These are phyloP conservation scores for Leptinotarsa haldemani DNA, from an alignment of 2,888 invertebrate species.

Conservation along the genomic window DNA sequence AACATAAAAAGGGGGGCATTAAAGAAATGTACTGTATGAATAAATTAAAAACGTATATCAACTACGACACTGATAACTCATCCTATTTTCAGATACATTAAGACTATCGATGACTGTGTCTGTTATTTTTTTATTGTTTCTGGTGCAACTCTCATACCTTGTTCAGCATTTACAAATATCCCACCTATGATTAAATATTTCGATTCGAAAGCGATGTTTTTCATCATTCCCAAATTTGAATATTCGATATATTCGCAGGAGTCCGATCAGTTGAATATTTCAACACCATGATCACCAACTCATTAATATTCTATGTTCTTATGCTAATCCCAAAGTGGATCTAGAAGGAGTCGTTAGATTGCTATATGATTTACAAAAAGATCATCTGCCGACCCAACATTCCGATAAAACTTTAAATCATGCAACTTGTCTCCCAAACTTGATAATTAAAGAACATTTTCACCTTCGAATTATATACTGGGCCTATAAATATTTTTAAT, in stretches of 20 bases:
- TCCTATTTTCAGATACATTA: too few relatives aligned
- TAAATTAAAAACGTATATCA: too few relatives aligned
- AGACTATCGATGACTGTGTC: too few relatives aligned
- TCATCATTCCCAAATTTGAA: too few relatives aligned
- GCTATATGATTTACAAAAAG: neutral
- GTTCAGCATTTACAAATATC: too few relatives aligned
- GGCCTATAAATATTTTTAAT: constrained; percentile 2
- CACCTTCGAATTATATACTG: constrained; percentile 8
- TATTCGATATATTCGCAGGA: neutral
- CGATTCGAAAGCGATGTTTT: too few relatives aligned
- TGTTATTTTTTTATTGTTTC: too few relatives aligned
- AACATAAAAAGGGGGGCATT: too few relatives aligned
- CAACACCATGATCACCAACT: neutral
- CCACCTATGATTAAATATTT: too few relatives aligned
- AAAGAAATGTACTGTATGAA: too few relatives aligned
- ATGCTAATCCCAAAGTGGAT: constrained; percentile 5
- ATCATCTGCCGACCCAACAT: neutral
- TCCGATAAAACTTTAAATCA: neutral
- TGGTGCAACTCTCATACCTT: too few relatives aligned
- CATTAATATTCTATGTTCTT: constrained; percentile 13
- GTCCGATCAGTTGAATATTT: neutral
- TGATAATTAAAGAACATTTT: constrained; percentile 7
- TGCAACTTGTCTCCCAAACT: neutral
- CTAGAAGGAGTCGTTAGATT: constrained; percentile 1
- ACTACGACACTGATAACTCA: too few relatives aligned